Conservation (phyloP, 2,888 invertebrate species). For the Sinotaia quadrata region DNA sequence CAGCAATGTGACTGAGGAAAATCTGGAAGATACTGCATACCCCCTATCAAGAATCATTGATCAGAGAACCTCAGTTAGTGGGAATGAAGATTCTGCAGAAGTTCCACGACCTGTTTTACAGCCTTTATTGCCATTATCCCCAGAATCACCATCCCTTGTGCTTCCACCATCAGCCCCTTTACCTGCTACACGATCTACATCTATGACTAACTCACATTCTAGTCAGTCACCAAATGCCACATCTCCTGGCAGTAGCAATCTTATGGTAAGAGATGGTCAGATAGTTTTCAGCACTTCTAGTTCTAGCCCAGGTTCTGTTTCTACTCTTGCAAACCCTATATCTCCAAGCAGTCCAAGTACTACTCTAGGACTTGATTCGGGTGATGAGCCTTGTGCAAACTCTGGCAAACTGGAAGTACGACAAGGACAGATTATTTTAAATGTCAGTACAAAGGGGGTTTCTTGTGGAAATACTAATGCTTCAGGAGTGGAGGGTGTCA, state of each 20-base stretch:
- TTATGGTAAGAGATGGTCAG: conserved; percentile 45
- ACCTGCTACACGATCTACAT: conserved; percentile 5
- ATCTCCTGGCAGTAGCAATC: conserved; percentile 18
- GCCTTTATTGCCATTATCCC: neutral
- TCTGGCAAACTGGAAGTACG: conserved; percentile 49
- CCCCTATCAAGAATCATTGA: no score
- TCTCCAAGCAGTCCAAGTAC: conserved; percentile 9
- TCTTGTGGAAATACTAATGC: neutral
- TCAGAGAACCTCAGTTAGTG: neutral
- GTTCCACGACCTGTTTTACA: neutral
- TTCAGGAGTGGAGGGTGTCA: conserved; percentile 8
- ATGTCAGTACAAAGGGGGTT: conserved; percentile 1
- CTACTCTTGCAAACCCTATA: neutral
- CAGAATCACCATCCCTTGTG: neutral
- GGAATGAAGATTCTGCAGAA: neutral
- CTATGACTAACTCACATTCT: conserved; percentile 2
- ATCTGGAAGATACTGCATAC: no score
- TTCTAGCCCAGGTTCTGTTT: conserved; percentile 24
- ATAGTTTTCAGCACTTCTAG: conserved; percentile 40
- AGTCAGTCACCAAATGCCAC: conserved; percentile 27
- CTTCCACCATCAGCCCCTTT: neutral
- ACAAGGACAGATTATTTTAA: conserved; percentile 52
- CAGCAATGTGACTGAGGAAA: no score
- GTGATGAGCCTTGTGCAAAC: conserved; percentile 28
- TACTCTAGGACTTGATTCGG: neutral